phyloP scores from a whole-genome alignment of 2,888 invertebrate species.

The Anarsia innoxiella region DNA sequence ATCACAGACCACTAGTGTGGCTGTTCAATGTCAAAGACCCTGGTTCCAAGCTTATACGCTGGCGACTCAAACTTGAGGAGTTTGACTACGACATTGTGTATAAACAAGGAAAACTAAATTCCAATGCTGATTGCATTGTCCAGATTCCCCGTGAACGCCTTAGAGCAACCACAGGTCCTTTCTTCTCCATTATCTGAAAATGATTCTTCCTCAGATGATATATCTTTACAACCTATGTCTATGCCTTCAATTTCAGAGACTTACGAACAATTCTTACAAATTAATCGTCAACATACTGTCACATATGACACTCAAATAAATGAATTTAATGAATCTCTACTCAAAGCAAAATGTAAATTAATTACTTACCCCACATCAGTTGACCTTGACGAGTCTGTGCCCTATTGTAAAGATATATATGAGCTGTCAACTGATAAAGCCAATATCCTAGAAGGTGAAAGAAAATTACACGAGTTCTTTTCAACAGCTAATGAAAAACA shows the following conservation, averaged over 20 bases:
- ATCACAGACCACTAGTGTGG: conserved; percentile 13
- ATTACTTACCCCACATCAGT: conserved; percentile 1
- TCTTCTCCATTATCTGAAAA: too few relatives aligned
- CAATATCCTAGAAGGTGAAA: not conserved
- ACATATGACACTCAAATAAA: not conserved
- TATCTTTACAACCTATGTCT: too few relatives aligned
- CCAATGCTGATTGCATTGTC: not conserved
- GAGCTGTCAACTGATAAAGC: not conserved
- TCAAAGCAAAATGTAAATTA: not conserved
- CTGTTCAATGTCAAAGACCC: conserved; percentile 11
- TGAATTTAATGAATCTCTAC: conserved; percentile 1
- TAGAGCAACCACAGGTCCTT: not conserved
- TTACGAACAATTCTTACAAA: not conserved
- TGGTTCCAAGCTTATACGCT: conserved; percentile 9
- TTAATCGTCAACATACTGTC: not conserved
- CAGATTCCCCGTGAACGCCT: conserved; percentile 8
- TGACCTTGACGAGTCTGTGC: conserved; percentile 1
- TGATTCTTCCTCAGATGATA: too few relatives aligned
- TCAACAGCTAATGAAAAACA: conserved; percentile 1
- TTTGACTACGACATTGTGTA: conserved; percentile 19
- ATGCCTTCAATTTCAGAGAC: not conserved
- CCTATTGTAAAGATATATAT: not conserved
- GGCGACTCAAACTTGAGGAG: conserved; percentile 18
- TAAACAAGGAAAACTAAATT: conserved; percentile 16
- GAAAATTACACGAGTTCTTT: not conserved